Evolutionary conservation across 2,888 invertebrate species (phyloP), one percentile per base, ranked within the genome.

Genomic region (Callimorpha dominula): DNA sequence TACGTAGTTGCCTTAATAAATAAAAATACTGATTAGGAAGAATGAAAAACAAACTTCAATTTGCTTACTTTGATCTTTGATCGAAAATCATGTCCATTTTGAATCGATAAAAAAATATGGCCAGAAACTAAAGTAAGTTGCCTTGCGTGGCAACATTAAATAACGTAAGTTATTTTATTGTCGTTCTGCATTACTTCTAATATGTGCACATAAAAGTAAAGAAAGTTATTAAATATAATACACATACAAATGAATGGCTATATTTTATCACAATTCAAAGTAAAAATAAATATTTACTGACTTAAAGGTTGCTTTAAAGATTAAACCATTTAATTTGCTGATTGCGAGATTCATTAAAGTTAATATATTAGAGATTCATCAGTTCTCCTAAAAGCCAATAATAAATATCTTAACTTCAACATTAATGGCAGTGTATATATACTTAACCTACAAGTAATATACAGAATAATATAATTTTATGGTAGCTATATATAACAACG

Each of bases 361-460:
- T 42, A n/a, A 67, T 6, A 1, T 52, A 54, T 57, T 0, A 42
- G 42, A 31, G 8, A 42, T 20, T 46, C 14, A n/a, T 6, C 43
- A 67, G 15, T 46, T 20, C 17, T 67, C 17, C 7, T 17, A 65
- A n/a, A 9, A 75, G 71, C 69, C 78, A 74, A 65, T 75, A 78
- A 76, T 70, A 72, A 72, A 63, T 63, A 60, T 72, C 67, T 49
- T 80, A 70, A 81, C 73, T 78, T 78, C 75, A 75, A 46, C 43
- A 46, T 46, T 9, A 46, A 80, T 83, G 81, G 84, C 82, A 84
- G 83, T 84, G 84, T 71, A 65, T 77, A 82, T 68, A 78, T 73
- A 68, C 78, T 74, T 82, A 82, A 72, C 40, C 78, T 83, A 74
- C 73, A 40, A 73, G 66, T 74, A 69, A 73, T 75, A 76, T 75